Base-by-base conservation (phyloP, 2,797 vertebrate genomes). In the Dendrocincla tyrannina region DNA sequence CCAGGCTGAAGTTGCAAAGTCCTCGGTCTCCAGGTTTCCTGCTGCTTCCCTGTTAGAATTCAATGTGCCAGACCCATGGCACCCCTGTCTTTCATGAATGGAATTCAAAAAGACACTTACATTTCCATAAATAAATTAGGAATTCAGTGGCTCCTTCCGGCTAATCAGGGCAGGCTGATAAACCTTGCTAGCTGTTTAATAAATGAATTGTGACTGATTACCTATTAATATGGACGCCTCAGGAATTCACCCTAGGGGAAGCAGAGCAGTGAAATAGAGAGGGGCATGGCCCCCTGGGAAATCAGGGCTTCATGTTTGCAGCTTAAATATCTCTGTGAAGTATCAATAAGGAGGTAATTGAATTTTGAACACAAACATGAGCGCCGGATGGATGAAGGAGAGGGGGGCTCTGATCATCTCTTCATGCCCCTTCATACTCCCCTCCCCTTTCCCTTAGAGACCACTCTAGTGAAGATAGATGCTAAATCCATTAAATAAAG, bases 311-410 rank as follows among this genome's bases (percentile, higher is more conserved):
- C 98, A 98, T 99, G 99, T 99, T 99, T 99, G 99, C 99, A 99
- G 99, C 99, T 99, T 99, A 99, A 99, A 99, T 99, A 99, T 99
- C 99, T 99, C 99, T 99, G 99, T 99, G 99, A 99, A 99, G 99
- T 99, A 99, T 99, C 99, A 99, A 99, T 99, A 99, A 99, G 99
- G 99, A 99, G 99, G 99, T 99, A 99, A 99, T 99, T 99, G 99
- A 99, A 99, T 99, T 99, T 99, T 99, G 99, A 99, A 99, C 99
- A 99, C 99, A 99, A 99, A 99, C 99, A 99, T 99, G 99, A 99
- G 99, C 97, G 98, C 99, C 97, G 98, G 99, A 98, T 99, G 98
- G 98, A 98, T 99, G 99, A 98, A 98, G 98, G 97, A 97, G 98
- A 98, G 98, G 98, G 95, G 98, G 93, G 94, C 97, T 97, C 98